Percentiles rank a stretch among this genome's conserved stretches.
Conservation (phyloP, 1,140 invertebrate genomes). For the Caenorhabditis briggsae region DNA sequence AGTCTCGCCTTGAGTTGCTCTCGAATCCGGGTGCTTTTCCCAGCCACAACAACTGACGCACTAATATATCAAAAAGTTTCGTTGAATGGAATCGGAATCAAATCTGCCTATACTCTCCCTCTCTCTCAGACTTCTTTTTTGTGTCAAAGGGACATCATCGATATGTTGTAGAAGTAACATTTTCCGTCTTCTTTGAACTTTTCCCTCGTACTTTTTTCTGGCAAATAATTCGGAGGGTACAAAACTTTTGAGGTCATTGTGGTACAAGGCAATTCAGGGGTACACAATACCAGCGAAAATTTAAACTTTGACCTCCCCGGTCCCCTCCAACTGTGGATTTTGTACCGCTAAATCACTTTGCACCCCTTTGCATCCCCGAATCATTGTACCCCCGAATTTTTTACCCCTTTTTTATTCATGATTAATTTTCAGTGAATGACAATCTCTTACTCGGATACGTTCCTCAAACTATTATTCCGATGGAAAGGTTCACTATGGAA, state of each 20-base stretch:
- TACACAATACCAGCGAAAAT: no score
- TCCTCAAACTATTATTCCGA: constrained; percentile 68
- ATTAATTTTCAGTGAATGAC: constrained; percentile 61
- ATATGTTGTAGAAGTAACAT: neutral
- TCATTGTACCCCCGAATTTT: neutral
- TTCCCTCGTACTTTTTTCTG: neutral
- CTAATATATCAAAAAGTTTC: constrained; percentile 55
- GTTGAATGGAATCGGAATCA: constrained; percentile 54
- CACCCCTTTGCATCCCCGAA: no score
- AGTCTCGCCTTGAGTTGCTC: constrained; percentile 34
- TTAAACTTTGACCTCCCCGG: no score
- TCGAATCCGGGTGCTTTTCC: neutral
- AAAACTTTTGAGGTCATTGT: no score
- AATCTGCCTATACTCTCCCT: constrained; percentile 23
- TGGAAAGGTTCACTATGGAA: constrained; percentile 71
- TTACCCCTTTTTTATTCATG: no score
- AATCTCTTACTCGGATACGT: constrained; percentile 68
- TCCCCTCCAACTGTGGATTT: no score
- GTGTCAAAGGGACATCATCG: neutral
- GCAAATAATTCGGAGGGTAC: no score
- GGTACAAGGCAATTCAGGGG: no score
- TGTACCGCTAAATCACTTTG: no score
- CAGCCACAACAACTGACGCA: constrained; percentile 49
- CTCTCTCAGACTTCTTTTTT: neutral
- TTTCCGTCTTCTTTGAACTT: constrained; percentile 66